phyloP scores from a whole-genome alignment of 2,888 invertebrate species.

The Brachylomia viminalis region DNA sequence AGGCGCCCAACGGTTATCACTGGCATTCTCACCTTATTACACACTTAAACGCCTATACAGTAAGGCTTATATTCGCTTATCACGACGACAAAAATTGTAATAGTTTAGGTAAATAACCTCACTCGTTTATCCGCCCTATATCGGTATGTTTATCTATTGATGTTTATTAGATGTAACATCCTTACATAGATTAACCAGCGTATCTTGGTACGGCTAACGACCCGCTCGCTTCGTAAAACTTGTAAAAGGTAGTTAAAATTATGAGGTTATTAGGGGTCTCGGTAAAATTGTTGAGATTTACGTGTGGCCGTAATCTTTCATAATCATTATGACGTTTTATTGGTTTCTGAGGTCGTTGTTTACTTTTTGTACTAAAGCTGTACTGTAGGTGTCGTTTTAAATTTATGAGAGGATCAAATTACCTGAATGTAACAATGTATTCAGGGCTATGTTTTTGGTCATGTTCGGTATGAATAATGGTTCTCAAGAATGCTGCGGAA shows the following conservation, averaged over 20 bases:
- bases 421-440: slow-evolving; percentile 48
- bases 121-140: slow-evolving; percentile 74
- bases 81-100: slow-evolving; percentile 51
- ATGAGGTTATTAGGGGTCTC: slow-evolving; percentile 54
- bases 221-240: slow-evolving; percentile 23
- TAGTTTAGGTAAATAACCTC: slow-evolving; percentile 74
- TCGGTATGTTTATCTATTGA: slow-evolving; percentile 76
- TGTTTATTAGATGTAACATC: slow-evolving; percentile 76
- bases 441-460: neutral
- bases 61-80: slow-evolving; percentile 64
- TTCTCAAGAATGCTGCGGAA: slow-evolving; percentile 15
- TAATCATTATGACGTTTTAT: slow-evolving; percentile 64
- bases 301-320: slow-evolving; percentile 69
- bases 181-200: slow-evolving; percentile 66
- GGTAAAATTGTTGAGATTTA: slow-evolving; percentile 55
- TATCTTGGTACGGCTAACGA: slow-evolving; percentile 46
- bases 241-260: slow-evolving; percentile 42
- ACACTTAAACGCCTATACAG: slow-evolving; percentile 51
- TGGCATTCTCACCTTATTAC: slow-evolving; percentile 53
- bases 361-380: slow-evolving; percentile 57
- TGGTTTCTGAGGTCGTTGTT: slow-evolving; percentile 56
- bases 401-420: slow-evolving; percentile 61
- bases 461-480: slow-evolving; percentile 32
- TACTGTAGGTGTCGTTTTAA: slow-evolving; percentile 63
- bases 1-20: slow-evolving; percentile 71